Base-by-base conservation (phyloP, 2,888 invertebrate genomes). In the Xestia c-nigrum region DNA sequence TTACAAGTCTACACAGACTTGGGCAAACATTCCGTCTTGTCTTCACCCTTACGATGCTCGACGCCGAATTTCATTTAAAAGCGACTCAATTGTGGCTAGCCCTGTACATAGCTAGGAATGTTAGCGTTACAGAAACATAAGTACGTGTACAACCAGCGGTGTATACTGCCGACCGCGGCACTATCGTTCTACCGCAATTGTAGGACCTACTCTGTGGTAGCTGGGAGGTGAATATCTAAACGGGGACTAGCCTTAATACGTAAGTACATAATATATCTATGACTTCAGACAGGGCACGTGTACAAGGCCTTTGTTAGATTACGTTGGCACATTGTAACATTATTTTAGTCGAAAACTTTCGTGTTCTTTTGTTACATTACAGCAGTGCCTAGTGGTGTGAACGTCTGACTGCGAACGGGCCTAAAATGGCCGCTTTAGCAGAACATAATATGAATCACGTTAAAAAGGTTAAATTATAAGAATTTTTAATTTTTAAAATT, bases 191-290 rank as follows among this genome's bases (percentile, higher is more conserved):
- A 88, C 90, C 89, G 78, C 90, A 88, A 87, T 81, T 75, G 80
- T 85, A 84, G 88, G 81, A 80, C 81, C 81, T 73, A 78, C 82
- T 84, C 78, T 90, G 90, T 76, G 90, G 90, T 86, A 68, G 78
- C 69, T 66, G 71, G 61, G 72, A 74, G 83, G 76, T 80, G 72
- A 74, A 82, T 82, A 66, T 80, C 74, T 82, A 66, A 83, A 75
- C 73, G 74, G 71, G 68, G 59, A n/a, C 64, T 68, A 46, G 24
- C 55, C 59, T 50, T 64, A 74, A 68, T 68, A 82, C 14, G 50
- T 57, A 67, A 66, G 70, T 80, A 76, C 38, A 67, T 78, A 24
- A 74, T 74, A 65, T 79, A 79, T 66, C 50, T 74, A 73, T 73
- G 65, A 52, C 46, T 73, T 66, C n/a, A 78, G 66, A 40, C 31